Evolutionary conservation across 2,888 invertebrate species (phyloP), one percentile per base, ranked within the genome.

Genomic region (Morpho achilles): DNA sequence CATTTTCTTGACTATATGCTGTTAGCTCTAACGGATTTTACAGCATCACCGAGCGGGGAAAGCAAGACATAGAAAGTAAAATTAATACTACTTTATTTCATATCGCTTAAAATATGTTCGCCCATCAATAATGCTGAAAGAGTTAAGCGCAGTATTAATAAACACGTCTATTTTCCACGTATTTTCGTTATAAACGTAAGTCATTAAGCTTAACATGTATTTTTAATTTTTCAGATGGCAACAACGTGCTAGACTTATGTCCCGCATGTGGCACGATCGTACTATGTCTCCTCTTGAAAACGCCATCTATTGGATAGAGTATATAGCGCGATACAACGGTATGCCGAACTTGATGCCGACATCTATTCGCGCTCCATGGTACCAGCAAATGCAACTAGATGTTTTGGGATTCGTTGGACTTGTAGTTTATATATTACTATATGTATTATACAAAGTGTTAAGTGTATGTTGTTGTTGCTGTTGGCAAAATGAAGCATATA

Each of bases 241-340:
- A 69, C 75, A 82, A 8, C 80, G 81, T 16, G 91, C 92, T 1
- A 77, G 77, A 58, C 68, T 79, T 39, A 74, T 92, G 1, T 91
- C 93, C 0, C 77, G 82, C 59, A 69, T 91, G 23, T 93, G 92
- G 83, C 91, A 91, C 59, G 88, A 91, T 64, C 89, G 93, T 0
- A 83, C 91, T 43, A 83, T 86, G 68, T 82, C 91, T 5, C 90
- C 93, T 1, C 63, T 92, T 51, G 89, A 92, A 59, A 88, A 82
- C 39, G 92, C 93, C 58, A 80, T 92, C 70, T 93, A 93, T 77
- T 92, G 92, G 88, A 88, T 91, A 9, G 93, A 93, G 66, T 92
- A 92, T 69, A 88, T 92, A 63, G 80, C 92, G 40, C 73, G 89
- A 32, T 84, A 90, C 60, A 77, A 76, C 23, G 90, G 90, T 2